Evolutionary conservation across 2,797 vertebrate species (phyloP), one percentile per base, ranked within the genome.

Genomic region (Rhinophrynus dorsalis): DNA sequence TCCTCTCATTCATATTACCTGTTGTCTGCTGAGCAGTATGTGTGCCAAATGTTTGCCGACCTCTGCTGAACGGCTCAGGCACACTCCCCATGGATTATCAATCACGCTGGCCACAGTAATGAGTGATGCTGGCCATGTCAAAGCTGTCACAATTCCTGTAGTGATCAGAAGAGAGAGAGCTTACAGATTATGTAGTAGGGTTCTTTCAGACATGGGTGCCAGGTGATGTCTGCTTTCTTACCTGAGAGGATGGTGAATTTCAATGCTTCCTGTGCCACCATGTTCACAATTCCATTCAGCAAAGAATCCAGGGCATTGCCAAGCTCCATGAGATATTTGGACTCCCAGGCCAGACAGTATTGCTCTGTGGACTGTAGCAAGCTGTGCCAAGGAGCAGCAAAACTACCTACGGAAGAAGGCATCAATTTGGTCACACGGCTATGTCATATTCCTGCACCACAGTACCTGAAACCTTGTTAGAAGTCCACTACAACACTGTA

Each of bases 11-110:
- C 13, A 18, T 0, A 1, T 75, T 88, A 98, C 97, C 96, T 99
- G 97, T 75, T 92, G 95, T 23, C 93, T 78, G 69, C 90, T 92
- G 75, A 95, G 91, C 57, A 99, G 82, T 56, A 98, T 90, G 60
- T 94, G 95, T 0, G 97, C 97, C 47, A 99, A 90, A 70, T 98
- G 95, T 68, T 97, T 99, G 68, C 96, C 97, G 18, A 98, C 94
- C 70, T 98, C 94, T 0, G 95, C 94, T 0, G 97, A 97, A 6
- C 96, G 94, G 32, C 92, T 94, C 60, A 99, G 91, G 75, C 96
- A 98, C 57, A 98, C 96, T 0, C 92, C 94, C 97, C 97, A 99
- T 8, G 97, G 97, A 80, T 99, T 93, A 86, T 99, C 96, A 1
- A 98, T 98, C 80, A 98, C 90, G 2, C 85, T 94, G 77, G 96